Conservation (phyloP, 2,888 invertebrate species). For the Macrosoma leucophasiata region DNA sequence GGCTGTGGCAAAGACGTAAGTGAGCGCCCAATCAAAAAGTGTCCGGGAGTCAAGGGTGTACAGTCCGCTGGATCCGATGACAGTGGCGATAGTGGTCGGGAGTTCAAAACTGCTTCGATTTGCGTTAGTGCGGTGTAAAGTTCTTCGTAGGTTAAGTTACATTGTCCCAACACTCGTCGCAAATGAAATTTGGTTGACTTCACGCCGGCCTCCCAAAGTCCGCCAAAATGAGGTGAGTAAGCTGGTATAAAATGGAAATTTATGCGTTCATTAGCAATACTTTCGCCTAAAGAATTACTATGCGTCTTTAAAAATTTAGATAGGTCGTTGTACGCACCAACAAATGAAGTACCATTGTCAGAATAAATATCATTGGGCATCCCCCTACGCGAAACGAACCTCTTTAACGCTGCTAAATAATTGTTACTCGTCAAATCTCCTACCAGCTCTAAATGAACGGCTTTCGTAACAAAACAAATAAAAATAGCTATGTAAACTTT, state of each 20-base stretch:
- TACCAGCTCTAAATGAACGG: conserved; percentile 24
- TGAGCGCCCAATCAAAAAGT: conserved; percentile 12
- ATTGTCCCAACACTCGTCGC: conserved; percentile 8
- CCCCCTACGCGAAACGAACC: conserved; percentile 23
- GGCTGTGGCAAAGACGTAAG: conserved; percentile 8
- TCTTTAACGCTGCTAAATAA: conserved; percentile 18
- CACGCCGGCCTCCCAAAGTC: conserved; percentile 9
- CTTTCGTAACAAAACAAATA: conserved; percentile 23
- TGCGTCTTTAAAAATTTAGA: conserved; percentile 15
- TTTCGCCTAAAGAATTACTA: conserved; percentile 9
- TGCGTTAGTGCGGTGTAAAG: neutral
- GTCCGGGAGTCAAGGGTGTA: conserved; percentile 4
- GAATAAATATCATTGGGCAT: conserved; percentile 21
- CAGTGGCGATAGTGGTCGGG: conserved; percentile 3
- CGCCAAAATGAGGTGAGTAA: conserved; percentile 11
- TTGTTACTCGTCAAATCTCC: conserved; percentile 25
- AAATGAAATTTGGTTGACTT: conserved; percentile 11
- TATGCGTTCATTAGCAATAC: conserved; percentile 11
- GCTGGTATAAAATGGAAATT: conserved; percentile 6
- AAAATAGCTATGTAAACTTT: conserved; percentile 24
- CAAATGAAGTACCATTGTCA: conserved; percentile 26
- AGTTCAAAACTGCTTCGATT: neutral
- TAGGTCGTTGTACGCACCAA: conserved; percentile 24
- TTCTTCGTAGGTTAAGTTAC: conserved; percentile 8
- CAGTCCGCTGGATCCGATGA: neutral